Percentiles rank a stretch among this genome's conserved stretches.
phyloP scores from a whole-genome alignment of 2,888 invertebrate genomes.

The Lamellibrachia columna region DNA sequence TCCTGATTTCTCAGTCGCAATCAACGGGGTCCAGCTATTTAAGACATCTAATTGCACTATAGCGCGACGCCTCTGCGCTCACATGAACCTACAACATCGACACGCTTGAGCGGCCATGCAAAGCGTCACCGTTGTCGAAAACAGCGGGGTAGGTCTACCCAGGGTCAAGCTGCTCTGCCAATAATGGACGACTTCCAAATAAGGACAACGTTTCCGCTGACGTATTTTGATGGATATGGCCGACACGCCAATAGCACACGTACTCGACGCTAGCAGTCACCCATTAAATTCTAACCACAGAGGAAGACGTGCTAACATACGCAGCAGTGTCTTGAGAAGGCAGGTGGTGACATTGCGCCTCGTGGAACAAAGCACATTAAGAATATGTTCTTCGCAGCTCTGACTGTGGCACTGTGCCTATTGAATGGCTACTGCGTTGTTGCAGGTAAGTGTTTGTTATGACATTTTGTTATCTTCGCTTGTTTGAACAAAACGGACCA shows the following conservation, averaged over 20 bases:
- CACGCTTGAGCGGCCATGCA: neutral
- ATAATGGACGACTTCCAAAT: conserved; percentile 11
- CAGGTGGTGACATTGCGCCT: neutral
- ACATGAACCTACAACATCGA: neutral
- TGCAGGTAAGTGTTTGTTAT: neutral
- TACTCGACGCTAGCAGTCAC: neutral
- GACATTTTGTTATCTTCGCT: neutral
- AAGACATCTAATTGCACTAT: neutral
- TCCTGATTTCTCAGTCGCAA: neutral
- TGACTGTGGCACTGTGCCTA: neutral
- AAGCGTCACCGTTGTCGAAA: neutral
- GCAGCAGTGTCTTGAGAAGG: neutral
- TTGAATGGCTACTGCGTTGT: neutral
- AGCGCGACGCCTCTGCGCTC: neutral
- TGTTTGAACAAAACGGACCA: neutral
- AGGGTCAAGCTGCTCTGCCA: neutral
- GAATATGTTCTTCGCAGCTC: neutral
- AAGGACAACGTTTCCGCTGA: conserved; percentile 3
- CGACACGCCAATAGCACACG: neutral
- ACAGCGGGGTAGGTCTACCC: neutral
- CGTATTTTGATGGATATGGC: neutral
- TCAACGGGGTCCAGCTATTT: neutral
- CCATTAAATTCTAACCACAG: neutral
- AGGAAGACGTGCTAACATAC: neutral
- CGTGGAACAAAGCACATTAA: neutral